phyloP scores from a whole-genome alignment of 2,888 invertebrate genomes.

The Leptarthrus brevirostris region DNA sequence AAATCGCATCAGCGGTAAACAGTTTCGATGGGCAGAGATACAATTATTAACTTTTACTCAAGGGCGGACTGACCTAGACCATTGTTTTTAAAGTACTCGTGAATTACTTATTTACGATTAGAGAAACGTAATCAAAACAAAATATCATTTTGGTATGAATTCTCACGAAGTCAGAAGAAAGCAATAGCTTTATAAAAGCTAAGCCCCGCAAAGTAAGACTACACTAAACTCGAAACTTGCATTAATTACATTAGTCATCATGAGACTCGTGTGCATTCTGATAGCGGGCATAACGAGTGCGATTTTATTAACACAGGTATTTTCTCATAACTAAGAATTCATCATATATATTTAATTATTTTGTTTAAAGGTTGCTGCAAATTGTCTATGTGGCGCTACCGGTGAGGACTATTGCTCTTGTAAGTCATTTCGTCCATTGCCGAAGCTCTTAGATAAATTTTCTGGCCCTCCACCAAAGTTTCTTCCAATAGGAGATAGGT shows the following conservation, averaged over 20 bases:
- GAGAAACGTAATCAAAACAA: slow-evolving; percentile 37
- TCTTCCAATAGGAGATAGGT: slow-evolving; percentile 63
- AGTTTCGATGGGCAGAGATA: no score
- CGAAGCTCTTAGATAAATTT: slow-evolving; percentile 54
- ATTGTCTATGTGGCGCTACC: slow-evolving; percentile 62
- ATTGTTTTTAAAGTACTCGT: neutral
- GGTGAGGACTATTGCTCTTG: slow-evolving; percentile 60
- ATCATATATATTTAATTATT: neutral
- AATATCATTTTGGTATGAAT: slow-evolving; percentile 2
- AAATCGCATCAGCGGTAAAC: no score
- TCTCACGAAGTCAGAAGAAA: slow-evolving; percentile 10
- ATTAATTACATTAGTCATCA: slow-evolving; percentile 1
- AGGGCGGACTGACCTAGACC: slow-evolving; percentile 12
- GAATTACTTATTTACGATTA: slow-evolving; percentile 17
- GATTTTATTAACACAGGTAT: slow-evolving; percentile 16
- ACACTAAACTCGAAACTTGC: neutral
- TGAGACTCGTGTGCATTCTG: slow-evolving; percentile 15
- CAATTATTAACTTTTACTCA: neutral
- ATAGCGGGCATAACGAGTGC: neutral
- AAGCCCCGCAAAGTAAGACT: neutral
- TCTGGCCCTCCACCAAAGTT: slow-evolving; percentile 57
- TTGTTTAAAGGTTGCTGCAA: slow-evolving; percentile 58
- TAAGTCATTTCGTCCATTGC: slow-evolving; percentile 47
- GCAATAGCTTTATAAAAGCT: neutral
- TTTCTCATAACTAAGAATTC: neutral